Evolutionary conservation across 53 echinoderm and acorn worm species (phyloP), one percentile per base, ranked within the genome.

Genomic region (Crossaster papposus): DNA sequence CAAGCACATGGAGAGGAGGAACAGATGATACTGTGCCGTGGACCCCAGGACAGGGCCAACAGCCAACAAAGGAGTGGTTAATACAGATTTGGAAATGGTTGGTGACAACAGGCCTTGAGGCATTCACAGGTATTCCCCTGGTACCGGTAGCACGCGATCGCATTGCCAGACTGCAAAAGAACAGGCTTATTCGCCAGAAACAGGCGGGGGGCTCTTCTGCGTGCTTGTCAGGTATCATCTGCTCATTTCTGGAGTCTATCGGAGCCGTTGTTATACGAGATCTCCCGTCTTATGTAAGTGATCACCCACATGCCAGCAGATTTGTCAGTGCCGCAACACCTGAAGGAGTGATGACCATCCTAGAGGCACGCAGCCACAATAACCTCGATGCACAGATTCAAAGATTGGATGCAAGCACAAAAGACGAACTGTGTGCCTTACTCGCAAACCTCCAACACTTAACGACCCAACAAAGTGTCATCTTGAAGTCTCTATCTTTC

Each of bases 61-160:
- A 92, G 53, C 92, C 92, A 12, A 11, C 72, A 10, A 23, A 23
- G 22, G 38, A 82, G 22, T 92, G 92, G 92, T 63, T 92, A 44
- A 28, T 11, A 37, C 33, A 17, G 24, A 30, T 92, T 14, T 92
- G 92, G 92, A 81, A 71, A 20, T 92, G 92, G 92, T 64, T 92
- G 35, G 26, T 37, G 31, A 50, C 24, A 54, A 88, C 74, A 24
- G 8, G 29, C 29, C 58, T 92, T 18, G 23, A 70, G 17, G 36
- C 13, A 8, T 63, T 88, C 31, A 13, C 15, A 72, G 72, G 31
- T 73, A 31, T 92, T 37, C 88, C 92, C 26, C 81, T 92, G 2
- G 54, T 92, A 35, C 86, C 86, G 12, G 29, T 86, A 24, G 20
- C 20, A 18, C 51, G 11, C 33, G 74, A 62, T 51, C 75, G 55